Evolutionary conservation across 2,113 vertebrate genomes (phyloP), one percentile per base, ranked within the genome.

Genomic region (Atractosteus spatula): DNA sequence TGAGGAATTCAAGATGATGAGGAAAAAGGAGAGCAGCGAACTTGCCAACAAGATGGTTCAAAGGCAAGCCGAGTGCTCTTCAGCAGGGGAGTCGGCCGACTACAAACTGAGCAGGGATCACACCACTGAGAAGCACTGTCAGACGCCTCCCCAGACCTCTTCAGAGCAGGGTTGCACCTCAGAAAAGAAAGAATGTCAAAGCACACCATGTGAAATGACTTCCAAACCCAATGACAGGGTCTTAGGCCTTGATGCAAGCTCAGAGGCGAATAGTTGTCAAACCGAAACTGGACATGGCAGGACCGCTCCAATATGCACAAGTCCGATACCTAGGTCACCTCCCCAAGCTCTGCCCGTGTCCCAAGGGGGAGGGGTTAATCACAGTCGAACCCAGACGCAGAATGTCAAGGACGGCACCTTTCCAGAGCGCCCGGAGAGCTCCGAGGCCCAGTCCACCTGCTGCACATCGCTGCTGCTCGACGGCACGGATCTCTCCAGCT

Each of bases 1-100:
- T 74, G 93, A 97, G 80, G 94, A 95, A 77, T 96, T 95, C 72
- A 97, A 95, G 77, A 90, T 78, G 76, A 96, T 95, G 93, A 92
- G 91, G 81, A 89, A 86, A 78, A 94, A 83, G 76, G 91, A 90
- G 41, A 74, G 61, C n/a, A 67, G 69, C 70, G 70, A 66, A 56
- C 73, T 73, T 65, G 16, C 11, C 10, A 57, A 8, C 16, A 80
- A 13, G 62, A 59, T 1, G 2, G 47, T 51, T 51, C 47, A 51
- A 10, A 51, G 47, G 5, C 5, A 61, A 12, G 64, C 16, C 8
- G 66, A 73, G 29, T 42, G 17, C 3, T 54, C 68, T 45, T 64
- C 62, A 16, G 17, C 54, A 64, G 13, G 16, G 2, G 56, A 16
- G 42, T 6, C 8, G 42, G 44, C 64, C 54, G 7, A 57, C 62